Percentiles rank a stretch among this genome's conserved stretches.
phyloP scores from a whole-genome alignment of 2,113 vertebrate species.

The Prochilodus magdalenae region DNA sequence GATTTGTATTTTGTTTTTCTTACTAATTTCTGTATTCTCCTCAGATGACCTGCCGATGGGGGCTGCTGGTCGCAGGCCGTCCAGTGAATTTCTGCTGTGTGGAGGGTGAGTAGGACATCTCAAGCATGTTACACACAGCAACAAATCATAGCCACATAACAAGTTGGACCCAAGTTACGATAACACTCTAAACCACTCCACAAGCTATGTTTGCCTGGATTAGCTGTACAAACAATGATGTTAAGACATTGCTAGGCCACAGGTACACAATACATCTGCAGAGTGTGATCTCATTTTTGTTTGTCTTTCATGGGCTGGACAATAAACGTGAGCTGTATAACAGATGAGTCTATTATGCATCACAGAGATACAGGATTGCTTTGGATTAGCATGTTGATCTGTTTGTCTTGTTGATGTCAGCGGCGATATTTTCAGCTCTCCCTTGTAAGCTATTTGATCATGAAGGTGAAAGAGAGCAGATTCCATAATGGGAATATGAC shows the following conservation, averaged over 20 bases:
- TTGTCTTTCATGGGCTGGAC: not conserved
- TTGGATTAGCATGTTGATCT: slow-evolving; percentile 28
- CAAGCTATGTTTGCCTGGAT: not conserved
- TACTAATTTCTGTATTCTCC: slow-evolving; percentile 32
- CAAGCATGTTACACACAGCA: not conserved
- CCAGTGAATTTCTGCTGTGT: slow-evolving; percentile 91
- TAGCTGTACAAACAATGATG: slow-evolving; percentile 15
- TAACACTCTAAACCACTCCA: slow-evolving; percentile 3
- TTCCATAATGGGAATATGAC: slow-evolving; percentile 46
- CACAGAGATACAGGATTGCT: slow-evolving; percentile 1
- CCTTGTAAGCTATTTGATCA: slow-evolving; percentile 20
- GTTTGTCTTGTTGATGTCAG: slow-evolving; percentile 22
- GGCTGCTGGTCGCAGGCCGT: slow-evolving; percentile 78
- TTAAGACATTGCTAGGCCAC: not conserved
- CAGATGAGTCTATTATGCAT: not conserved
- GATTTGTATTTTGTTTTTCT: not conserved
- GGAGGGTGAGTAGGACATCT: slow-evolving; percentile 85
- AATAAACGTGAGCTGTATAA: not conserved
- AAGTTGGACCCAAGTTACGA: not conserved
- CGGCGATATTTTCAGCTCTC: slow-evolving; percentile 21
- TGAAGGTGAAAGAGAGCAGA: slow-evolving; percentile 16
- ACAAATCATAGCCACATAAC: not conserved
- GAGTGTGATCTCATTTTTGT: not conserved
- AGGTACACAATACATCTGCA: not conserved
- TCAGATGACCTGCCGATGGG: slow-evolving; percentile 89